Conservation (phyloP, 2,797 vertebrate species). For the Chaetophractus vellerosus region DNA sequence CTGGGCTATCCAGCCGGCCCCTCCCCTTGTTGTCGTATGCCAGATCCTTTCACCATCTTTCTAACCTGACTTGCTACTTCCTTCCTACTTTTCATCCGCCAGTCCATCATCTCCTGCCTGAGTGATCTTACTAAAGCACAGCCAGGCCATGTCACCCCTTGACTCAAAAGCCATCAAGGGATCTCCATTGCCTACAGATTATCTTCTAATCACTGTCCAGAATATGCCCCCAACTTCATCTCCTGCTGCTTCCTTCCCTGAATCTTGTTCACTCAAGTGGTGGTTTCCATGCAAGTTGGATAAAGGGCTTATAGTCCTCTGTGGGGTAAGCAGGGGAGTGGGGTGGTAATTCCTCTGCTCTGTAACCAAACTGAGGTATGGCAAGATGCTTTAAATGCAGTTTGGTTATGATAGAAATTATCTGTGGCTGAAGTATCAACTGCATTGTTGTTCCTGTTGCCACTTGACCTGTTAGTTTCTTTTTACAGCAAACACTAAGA, state of each 20-base stretch:
- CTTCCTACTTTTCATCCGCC: not conserved
- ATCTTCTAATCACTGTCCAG: not conserved
- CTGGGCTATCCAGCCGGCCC: too few relatives aligned
- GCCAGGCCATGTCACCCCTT: not conserved
- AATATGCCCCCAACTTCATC: not conserved
- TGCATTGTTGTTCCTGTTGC: not conserved
- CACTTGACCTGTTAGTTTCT: not conserved
- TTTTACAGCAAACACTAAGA: not conserved
- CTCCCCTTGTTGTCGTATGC: not conserved
- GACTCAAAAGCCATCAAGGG: not conserved
- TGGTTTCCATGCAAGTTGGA: not conserved
- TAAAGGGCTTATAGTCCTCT: not conserved
- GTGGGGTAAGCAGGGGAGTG: not conserved
- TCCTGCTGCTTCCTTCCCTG: not conserved
- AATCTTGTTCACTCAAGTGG: not conserved
- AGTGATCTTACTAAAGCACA: slow-evolving; percentile 5
- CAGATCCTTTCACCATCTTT: not conserved
- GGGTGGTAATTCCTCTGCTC: not conserved
- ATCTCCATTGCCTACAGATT: not conserved
- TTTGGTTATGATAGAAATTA: not conserved
- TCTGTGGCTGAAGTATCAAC: not conserved
- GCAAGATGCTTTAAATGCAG: not conserved
- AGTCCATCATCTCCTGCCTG: not conserved
- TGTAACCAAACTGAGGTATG: not conserved
- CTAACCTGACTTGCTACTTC: not conserved